Percentiles rank a stretch among this genome's conserved stretches.
phyloP scores from a whole-genome alignment of 1,140 invertebrate genomes.

The Sarcophaga bullata region DNA sequence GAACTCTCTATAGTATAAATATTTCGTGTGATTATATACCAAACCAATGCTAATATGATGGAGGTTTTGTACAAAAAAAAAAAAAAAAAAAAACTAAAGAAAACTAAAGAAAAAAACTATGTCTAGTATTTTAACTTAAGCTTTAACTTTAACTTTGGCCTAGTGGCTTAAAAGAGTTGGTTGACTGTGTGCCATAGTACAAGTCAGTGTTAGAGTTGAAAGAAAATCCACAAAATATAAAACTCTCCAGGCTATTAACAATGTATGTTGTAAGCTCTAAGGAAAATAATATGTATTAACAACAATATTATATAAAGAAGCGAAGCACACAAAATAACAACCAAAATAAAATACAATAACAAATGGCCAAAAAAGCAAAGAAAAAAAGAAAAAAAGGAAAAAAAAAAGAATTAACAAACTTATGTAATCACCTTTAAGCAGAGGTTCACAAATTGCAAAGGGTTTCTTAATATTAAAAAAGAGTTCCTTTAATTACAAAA shows the following conservation, averaged over 20 bases:
- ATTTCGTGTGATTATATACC: slow-evolving; percentile 4
- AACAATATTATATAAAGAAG: slow-evolving; percentile 60
- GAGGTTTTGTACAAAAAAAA: neutral
- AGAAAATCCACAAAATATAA: neutral
- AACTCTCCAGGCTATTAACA: slow-evolving; percentile 38
- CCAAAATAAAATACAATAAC: slow-evolving; percentile 25
- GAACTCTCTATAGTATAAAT: slow-evolving; percentile 10
- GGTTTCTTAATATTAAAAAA: neutral
- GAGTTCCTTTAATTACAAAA: no score
- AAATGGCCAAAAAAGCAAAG: slow-evolving; percentile 16
- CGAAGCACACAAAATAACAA: slow-evolving; percentile 8
- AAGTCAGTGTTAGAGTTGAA: neutral
- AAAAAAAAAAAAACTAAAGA: neutral
- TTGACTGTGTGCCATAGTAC: neutral
- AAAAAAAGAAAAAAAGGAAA: slow-evolving; percentile 26
- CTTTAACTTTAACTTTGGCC: slow-evolving; percentile 19
- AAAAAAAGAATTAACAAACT: slow-evolving; percentile 53
- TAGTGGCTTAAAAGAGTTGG: neutral
- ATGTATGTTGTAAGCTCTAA: slow-evolving; percentile 42
- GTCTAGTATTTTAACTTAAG: neutral
- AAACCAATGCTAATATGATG: slow-evolving; percentile 31
- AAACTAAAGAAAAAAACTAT: no score
- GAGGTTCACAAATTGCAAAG: neutral
- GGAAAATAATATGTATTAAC: slow-evolving; percentile 65
- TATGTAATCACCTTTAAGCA: slow-evolving; percentile 53